These are phyloP conservation scores for Drosophila miranda DNA, from an alignment of 1,140 invertebrate species.

Conservation along the genomic window DNA sequence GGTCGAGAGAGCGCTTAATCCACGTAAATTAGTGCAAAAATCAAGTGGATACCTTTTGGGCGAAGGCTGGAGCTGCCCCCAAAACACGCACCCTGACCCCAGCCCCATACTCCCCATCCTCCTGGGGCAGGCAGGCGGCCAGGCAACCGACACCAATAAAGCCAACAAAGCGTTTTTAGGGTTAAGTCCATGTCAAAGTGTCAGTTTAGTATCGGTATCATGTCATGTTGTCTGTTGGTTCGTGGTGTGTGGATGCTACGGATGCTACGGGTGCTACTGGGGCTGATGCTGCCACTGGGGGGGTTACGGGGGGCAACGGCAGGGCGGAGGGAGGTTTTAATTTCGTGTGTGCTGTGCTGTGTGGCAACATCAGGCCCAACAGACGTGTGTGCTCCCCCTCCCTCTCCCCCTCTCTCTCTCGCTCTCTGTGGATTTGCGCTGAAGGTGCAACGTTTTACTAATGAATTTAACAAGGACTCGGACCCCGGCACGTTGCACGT, in stretches of 20 bases:
- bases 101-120: neutral
- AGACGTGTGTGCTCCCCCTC: slow-evolving; percentile 54
- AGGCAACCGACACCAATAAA: slow-evolving; percentile 76
- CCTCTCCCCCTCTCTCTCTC: neutral
- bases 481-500: slow-evolving; percentile 31
- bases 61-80: slow-evolving; percentile 6
- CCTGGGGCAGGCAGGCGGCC: slow-evolving; percentile 41
- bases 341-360: slow-evolving; percentile 61
- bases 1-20: slow-evolving; percentile 58
- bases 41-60: slow-evolving; percentile 74
- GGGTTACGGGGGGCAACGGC: neutral
- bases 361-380: slow-evolving; percentile 76
- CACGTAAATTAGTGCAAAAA: slow-evolving; percentile 81
- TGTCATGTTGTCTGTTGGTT: slow-evolving; percentile 73
- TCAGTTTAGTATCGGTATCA: slow-evolving; percentile 82
- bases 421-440: slow-evolving; percentile 35
- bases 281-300: slow-evolving; percentile 16
- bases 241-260: slow-evolving; percentile 4
- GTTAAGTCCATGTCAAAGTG: slow-evolving; percentile 82
- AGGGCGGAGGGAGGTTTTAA: slow-evolving; percentile 58
- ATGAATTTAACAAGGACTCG: slow-evolving; percentile 76
- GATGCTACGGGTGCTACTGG: slow-evolving; percentile 21
- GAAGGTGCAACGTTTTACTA: slow-evolving; percentile 79
- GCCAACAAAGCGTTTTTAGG: slow-evolving; percentile 81
- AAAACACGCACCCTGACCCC: slow-evolving; percentile 24